Conservation (phyloP, 2,113 vertebrate species). For the Cisticola juncidis region DNA sequence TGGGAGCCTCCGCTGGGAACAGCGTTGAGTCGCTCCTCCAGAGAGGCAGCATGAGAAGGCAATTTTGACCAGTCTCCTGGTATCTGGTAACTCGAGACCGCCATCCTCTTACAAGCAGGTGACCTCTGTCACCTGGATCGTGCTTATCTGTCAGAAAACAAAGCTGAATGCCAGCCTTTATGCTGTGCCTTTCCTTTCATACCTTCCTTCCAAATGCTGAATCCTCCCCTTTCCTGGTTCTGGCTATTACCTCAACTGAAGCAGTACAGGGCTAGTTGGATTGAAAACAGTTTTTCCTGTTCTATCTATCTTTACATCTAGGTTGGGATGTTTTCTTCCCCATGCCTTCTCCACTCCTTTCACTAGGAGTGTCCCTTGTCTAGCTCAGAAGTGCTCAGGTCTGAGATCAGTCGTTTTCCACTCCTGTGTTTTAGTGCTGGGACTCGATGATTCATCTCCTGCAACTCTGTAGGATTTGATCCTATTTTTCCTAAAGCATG, state of each 20-base stretch:
- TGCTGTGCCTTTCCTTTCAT: neutral
- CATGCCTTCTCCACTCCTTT: slow-evolving; percentile 13
- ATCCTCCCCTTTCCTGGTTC: neutral
- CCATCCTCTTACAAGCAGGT: neutral
- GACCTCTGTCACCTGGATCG: neutral
- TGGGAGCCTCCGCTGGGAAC: neutral
- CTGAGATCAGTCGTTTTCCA: neutral
- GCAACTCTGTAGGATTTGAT: neutral
- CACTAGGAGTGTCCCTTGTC: slow-evolving; percentile 20
- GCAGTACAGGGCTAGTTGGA: neutral
- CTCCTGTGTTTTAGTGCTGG: neutral
- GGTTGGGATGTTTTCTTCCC: slow-evolving; percentile 47
- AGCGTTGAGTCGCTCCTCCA: accelerated
- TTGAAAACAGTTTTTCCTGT: slow-evolving; percentile 33
- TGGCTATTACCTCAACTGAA: neutral
- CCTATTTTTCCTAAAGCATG: neutral
- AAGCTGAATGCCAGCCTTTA: slow-evolving; percentile 36
- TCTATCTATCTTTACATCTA: slow-evolving; percentile 15
- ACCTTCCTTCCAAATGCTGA: neutral
- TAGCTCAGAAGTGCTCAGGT: neutral
- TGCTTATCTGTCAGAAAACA: slow-evolving; percentile 23
- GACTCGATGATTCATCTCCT: neutral
- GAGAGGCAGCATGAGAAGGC: neutral
- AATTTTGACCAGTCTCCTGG: neutral
- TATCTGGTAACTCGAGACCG: neutral